Base-by-base conservation (phyloP, 1,140 invertebrate species). In the Anthonomus grandis region DNA sequence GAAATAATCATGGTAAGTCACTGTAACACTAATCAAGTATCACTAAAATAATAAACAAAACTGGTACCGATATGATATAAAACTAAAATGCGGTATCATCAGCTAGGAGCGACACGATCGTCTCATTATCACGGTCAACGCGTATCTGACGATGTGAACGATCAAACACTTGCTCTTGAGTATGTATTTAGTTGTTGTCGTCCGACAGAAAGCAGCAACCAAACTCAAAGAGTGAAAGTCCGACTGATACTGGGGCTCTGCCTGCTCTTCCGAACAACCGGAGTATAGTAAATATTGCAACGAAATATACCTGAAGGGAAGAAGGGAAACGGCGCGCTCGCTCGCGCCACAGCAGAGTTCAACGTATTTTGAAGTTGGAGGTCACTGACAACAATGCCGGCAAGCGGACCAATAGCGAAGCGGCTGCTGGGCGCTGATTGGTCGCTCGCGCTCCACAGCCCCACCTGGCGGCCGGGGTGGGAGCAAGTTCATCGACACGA, bases 291-390 rank as follows among this genome's bases (percentile, higher is more conserved):
- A 72, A 72, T 71, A 71, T 70, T 63, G 64, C 58, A 62, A 67
- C 63, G 2, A 48, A 24, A n/a, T 31, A 50, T 71, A 73, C 71
- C 71, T 72, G 71, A 72, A 73, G 71, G 71, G 70, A 62, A 67
- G 62, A 64, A 53, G 46, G 49, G 38, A 57, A 47, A 59, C 57
- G 52, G 42, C 38, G 41, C 60, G 60, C 62, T 31, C 47, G 58
- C 41, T 59, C 58, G 50, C 61, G 48, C 66, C 66, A 69, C 70
- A 71, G 66, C 70, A 60, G 78, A 74, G 78, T 80, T 80, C 77
- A 79, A 80, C 77, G 78, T 73, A 79, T 79, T 79, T 79, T 78
- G 75, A 79, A 79, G 76, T 76, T 79, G 76, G 79, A 80, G 78
- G 78, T 81, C 79, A 80, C 77, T 78, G 78, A 76, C 78, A 79